Percentiles rank a stretch among this genome's conserved stretches.
phyloP scores from a whole-genome alignment of 2,113 vertebrate species.

The Hydropotes inermis region DNA sequence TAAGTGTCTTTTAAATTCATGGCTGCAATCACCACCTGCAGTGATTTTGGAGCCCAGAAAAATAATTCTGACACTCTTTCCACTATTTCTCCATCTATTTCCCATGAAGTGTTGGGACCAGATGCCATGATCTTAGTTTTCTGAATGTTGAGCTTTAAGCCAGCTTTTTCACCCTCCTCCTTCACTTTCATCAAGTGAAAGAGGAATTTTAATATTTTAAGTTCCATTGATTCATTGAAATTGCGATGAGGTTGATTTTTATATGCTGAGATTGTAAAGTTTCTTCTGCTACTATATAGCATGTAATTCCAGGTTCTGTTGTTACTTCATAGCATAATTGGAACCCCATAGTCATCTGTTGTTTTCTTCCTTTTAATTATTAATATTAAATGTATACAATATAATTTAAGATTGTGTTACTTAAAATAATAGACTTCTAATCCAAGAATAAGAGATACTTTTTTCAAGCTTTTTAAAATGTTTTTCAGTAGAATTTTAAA shows the following conservation, averaged over 20 bases:
- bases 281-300: neutral
- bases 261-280: neutral
- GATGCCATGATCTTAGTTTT: no score
- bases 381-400: neutral
- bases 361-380: neutral
- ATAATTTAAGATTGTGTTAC: neutral
- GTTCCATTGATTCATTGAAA: neutral
- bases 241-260: neutral
- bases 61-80: no score
- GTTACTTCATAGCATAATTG: neutral
- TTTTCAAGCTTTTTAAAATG: neutral
- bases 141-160: no score
- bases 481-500: neutral
- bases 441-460: neutral
- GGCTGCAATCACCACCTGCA: no score
- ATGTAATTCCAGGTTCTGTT: neutral
- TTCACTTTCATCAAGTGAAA: no score
- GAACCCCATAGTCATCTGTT: neutral
- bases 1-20: no score
- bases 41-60: no score
- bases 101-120: no score
- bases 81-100: no score
- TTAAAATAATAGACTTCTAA: neutral
- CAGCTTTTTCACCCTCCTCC: no score
- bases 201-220: neutral